Percentiles rank a stretch among this genome's conserved stretches.
phyloP scores from a whole-genome alignment of 2,113 vertebrate genomes.

The Egretta garzetta region DNA sequence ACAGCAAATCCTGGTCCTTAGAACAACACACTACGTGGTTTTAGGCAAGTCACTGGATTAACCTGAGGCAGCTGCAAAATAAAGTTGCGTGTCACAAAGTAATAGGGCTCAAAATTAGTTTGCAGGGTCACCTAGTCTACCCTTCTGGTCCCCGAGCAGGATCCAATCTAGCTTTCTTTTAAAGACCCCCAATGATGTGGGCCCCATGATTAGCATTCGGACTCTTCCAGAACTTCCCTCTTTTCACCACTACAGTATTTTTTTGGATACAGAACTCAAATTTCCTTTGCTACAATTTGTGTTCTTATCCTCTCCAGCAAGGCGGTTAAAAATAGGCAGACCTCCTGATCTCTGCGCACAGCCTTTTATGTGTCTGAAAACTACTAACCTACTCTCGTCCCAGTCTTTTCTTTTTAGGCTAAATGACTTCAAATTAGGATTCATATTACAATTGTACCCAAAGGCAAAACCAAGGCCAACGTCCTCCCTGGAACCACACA shows the following conservation, averaged over 20 bases:
- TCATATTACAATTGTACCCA: background rate
- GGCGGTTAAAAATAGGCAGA: background rate
- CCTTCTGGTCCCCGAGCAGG: rapidly evolving
- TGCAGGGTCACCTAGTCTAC: background rate
- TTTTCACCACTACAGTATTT: background rate
- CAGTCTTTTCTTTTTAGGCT: background rate
- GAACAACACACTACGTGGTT: background rate
- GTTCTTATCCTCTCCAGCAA: background rate
- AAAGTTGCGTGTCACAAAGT: background rate
- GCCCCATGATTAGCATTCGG: background rate
- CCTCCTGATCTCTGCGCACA: background rate
- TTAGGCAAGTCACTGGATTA: background rate
- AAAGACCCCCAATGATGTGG: background rate
- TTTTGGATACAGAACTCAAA: background rate
- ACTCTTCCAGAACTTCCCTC: background rate
- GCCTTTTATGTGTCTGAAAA: background rate
- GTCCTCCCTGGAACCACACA: background rate
- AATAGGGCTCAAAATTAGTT: background rate
- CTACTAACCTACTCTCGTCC: background rate
- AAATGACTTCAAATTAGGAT: background rate
- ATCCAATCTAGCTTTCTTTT: background rate
- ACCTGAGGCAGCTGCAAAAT: background rate
- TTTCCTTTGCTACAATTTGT: background rate
- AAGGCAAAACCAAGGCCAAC: background rate
- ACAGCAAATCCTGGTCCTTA: background rate